Conservation (phyloP, 2,113 vertebrate species). For the Hylia prasina region DNA sequence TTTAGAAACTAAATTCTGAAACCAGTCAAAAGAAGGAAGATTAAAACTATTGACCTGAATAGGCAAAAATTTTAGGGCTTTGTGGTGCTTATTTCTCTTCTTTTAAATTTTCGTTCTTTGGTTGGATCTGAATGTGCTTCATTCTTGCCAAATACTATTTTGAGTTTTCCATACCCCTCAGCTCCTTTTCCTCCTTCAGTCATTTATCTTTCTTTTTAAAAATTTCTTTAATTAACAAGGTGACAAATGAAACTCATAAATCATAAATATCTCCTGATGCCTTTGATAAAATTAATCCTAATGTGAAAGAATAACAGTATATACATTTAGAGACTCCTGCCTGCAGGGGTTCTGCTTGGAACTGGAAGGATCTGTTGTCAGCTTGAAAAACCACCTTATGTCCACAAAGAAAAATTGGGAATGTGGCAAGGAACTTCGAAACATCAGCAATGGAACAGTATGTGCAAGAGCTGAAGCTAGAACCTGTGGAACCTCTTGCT, state of each 20-base stretch:
- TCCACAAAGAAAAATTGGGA: not conserved
- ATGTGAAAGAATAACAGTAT: not conserved
- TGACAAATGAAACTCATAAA: not conserved
- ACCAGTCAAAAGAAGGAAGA: not conserved
- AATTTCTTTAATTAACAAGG: not conserved
- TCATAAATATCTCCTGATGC: not conserved
- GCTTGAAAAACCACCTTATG: not conserved
- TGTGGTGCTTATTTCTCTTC: not conserved
- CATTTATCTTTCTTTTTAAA: not conserved
- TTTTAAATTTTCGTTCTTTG: not conserved
- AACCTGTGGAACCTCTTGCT: not conserved
- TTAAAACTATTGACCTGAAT: not conserved
- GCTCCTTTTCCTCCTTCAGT: not conserved
- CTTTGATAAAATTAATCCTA: not conserved
- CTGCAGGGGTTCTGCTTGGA: not conserved
- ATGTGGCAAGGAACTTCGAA: not conserved
- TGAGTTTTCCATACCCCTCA: accelerated
- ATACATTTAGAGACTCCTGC: not conserved
- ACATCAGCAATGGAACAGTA: not conserved
- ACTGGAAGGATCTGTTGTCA: not conserved
- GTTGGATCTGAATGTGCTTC: not conserved
- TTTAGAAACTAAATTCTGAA: not conserved
- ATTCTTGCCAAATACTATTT: not conserved
- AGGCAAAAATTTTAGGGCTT: not conserved
- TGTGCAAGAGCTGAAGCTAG: not conserved